Base-by-base conservation (phyloP, 2,888 invertebrate species). In the Sinhomidia bicolor region DNA sequence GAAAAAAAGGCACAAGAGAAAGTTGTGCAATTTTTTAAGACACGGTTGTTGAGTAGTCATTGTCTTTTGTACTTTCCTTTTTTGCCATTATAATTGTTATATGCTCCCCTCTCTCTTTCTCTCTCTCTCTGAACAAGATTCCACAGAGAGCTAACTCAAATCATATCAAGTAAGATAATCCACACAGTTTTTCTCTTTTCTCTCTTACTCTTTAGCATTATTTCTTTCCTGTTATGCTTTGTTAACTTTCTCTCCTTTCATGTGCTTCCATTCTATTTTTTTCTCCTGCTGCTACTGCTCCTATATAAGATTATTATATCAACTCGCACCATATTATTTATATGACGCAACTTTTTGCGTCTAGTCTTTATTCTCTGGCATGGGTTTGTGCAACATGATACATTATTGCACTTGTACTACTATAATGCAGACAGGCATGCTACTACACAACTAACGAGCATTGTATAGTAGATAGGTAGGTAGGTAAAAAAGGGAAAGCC, bases 381-480 rank as follows among this genome's bases (percentile, higher is more conserved):
- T 71, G 20, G 36, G 62, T 62, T 2, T 65, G 32, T 65, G 65
- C 29, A 65, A 65, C 65, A 65, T 65, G 65, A 65, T 65, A 65
- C 65, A 65, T 65, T n/a, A n/a, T n/a, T 29, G 14, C 32, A 65
- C 7, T 47, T 57, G 57, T 36, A 36, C 4, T 36, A 36, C 4
- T 36, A 36, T 36, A 36, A 57, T 57, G 57, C 20, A 20, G 47
- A 47, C 12, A 29, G n/a, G n/a, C n/a, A n/a, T n/a, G n/a, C n/a
- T n/a, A n/a, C n/a, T 62, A 1, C 7, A 62, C 32, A 32, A 65
- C 65, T 65, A 65, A 65, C 65, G 65, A 65, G 65, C 36, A n/a
- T 17, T 14, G 17, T 36, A n/a, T n/a, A 62, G 29, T 14, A 62
- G 32, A 32, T 2, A 60, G 26, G 20, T 17, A 17, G 20, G 10